Percentiles rank a stretch among this genome's conserved stretches.
These are phyloP conservation scores for Porites australiensis DNA, from an alignment of 64 coral and sea anemone genomes.

Conservation along the genomic window DNA sequence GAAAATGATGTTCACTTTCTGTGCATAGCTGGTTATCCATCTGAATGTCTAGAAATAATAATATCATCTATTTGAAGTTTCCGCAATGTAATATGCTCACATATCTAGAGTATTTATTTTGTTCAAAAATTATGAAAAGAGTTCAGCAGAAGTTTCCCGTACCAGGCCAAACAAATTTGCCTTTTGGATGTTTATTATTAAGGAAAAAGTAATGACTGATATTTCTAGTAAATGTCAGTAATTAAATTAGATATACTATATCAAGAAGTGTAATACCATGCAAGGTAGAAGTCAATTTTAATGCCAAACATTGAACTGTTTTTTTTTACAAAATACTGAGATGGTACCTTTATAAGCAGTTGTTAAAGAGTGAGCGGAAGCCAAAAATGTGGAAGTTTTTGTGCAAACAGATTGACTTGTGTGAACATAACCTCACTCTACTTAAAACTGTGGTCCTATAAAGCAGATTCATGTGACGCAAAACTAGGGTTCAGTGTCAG, in stretches of 20 bases:
- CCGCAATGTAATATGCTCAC: neutral
- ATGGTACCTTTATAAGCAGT: no score
- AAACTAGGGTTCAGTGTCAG: neutral
- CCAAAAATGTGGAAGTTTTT: no score
- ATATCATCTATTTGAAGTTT: neutral
- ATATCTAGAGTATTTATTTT: conserved; percentile 50
- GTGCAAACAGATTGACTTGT: no score
- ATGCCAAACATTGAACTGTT: neutral
- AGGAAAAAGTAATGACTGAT: neutral
- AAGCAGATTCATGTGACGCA: neutral
- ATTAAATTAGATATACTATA: neutral
- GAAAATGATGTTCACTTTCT: neutral
- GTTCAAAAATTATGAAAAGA: neutral
- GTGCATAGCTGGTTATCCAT: neutral
- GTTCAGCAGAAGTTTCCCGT: conserved; percentile 15
- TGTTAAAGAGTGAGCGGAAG: no score
- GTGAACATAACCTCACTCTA: no score
- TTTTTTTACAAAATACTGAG: no score
- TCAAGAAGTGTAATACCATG: neutral
- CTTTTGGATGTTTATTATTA: conserved; percentile 10
- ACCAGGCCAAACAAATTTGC: conserved; percentile 3
- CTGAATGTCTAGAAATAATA: neutral
- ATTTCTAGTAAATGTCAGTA: neutral
- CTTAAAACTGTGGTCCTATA: no score
- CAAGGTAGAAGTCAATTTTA: conserved; percentile 16